Conservation (phyloP, 2,113 vertebrate genomes). For the Ceyx margarethae region DNA sequence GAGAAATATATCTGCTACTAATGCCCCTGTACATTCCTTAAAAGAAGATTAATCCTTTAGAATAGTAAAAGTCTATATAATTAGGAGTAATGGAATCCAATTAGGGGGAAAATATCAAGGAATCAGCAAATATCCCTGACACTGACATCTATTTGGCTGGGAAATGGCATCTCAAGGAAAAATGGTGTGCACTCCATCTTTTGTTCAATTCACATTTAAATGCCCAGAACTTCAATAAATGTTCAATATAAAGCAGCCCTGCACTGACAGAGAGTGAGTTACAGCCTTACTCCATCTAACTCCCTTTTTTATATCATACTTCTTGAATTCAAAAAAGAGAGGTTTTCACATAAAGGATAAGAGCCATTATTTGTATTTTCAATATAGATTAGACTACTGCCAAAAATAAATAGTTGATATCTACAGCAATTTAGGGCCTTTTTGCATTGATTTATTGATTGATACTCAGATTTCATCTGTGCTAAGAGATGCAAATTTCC, state of each 20-base stretch:
- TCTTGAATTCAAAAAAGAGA: background rate
- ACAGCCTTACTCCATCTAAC: background rate
- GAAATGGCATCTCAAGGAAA: background rate
- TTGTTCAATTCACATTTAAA: background rate
- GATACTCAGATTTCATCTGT: background rate
- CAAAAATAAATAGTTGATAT: slow-evolving; percentile 13
- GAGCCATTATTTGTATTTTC: slow-evolving; percentile 8
- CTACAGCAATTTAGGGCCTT: background rate
- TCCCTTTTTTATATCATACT: background rate
- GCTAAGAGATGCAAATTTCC: slow-evolving; percentile 27
- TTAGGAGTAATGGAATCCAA: slow-evolving; percentile 16
- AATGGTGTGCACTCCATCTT: background rate
- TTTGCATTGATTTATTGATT: slow-evolving; percentile 33
- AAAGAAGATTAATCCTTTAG: slow-evolving; percentile 15
- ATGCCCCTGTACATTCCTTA: background rate
- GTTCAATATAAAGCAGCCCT: background rate
- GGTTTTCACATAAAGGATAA: background rate
- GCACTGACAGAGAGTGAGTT: background rate
- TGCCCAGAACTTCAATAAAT: background rate
- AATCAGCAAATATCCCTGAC: slow-evolving; percentile 24
- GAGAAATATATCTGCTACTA: background rate
- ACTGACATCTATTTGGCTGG: slow-evolving; percentile 5
- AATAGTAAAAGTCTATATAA: background rate
- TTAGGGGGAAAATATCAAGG: background rate
- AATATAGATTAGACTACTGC: slow-evolving; percentile 8